phyloP scores from a whole-genome alignment of 1,140 invertebrate species.

The Drosophila kohkoa region DNA sequence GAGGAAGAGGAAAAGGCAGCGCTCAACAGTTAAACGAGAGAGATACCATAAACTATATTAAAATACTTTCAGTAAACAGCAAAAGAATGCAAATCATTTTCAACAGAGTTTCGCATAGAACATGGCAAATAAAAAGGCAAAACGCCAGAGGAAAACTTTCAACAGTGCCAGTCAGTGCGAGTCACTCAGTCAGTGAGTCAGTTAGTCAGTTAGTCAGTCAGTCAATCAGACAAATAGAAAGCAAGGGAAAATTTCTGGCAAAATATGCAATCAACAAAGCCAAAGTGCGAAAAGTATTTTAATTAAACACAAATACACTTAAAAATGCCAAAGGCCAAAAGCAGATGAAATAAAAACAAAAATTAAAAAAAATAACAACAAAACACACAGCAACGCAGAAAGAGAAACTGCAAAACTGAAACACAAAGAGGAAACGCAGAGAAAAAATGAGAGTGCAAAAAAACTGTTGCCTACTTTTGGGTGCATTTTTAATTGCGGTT shows the following conservation, averaged over 20 bases:
- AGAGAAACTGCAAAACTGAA: not conserved
- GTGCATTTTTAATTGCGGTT: conserved; percentile 47
- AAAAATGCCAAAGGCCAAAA: conserved; percentile 34
- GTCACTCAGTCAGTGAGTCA: conserved; percentile 10
- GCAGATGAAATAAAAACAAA: conserved; percentile 2
- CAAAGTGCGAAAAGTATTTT: conserved; percentile 63
- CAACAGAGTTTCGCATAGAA: conserved; percentile 15
- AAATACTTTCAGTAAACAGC: conserved; percentile 47
- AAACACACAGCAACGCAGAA: not conserved
- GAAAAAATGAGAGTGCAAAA: not conserved
- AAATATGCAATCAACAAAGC: conserved; percentile 49
- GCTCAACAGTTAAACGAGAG: conserved; percentile 11
- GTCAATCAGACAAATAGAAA: conserved; percentile 17
- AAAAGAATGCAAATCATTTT: conserved; percentile 51
- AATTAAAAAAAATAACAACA: not conserved
- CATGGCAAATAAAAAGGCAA: conserved; percentile 18
- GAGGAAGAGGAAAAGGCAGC: not conserved
- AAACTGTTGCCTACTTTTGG: conserved; percentile 33
- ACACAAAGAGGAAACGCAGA: too few species aligned
- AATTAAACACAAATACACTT: conserved; percentile 67
- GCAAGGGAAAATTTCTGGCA: conserved; percentile 30
- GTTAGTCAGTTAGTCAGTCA: conserved; percentile 23
- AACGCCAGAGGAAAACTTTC: conserved; percentile 37
- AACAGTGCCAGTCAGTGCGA: conserved; percentile 24
- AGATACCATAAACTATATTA: conserved; percentile 52